Evolutionary conservation across 1,140 invertebrate genomes (phyloP), one percentile per base, ranked within the genome.

Genomic region (Bombyx mori): DNA sequence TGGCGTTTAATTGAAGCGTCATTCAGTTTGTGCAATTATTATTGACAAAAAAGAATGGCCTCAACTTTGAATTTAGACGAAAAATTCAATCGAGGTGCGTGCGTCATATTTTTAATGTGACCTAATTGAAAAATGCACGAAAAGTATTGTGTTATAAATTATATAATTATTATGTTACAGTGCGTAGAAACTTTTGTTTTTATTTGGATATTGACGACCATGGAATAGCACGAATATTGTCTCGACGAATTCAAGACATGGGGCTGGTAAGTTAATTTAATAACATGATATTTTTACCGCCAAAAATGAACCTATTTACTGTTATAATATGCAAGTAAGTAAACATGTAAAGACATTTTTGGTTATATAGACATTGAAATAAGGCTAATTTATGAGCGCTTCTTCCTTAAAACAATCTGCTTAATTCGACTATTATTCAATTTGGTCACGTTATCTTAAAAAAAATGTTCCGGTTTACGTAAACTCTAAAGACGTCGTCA

Each of bases 171-270:
- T 45, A 12, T 67, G 58, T 85, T 81, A 52, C 81, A 86, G 82
- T 84, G 56, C 68, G 79, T 65, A 77, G 75, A 73, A 90, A 90
- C 70, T 91, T 91, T 62, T 91, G 88, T 62, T 93, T 93, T 86
- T 93, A 93, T 79, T 90, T 93, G 89, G 92, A 93, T 66, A 90
- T 93, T 60, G 91, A 92, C 79, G 92, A 92, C 68, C 89, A 91
- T 88, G 88, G 84, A 61, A 72, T 90, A 42, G 87, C 90, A 60
- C 77, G 86, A 69, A 91, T 90, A 59, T 82, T 93, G 86, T 91
- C 92, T 66, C 77, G 81, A 54, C 90, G 90, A 76, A 90, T 93
- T 61, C 91, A 91, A 71, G 89, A 91, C 65, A 87, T 93, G 74
- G 92, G 92, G 58, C 90, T 92, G 79, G 91, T 92, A 83, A 91